Conservation (phyloP, 2,888 invertebrate species). For the Amiota communis region DNA sequence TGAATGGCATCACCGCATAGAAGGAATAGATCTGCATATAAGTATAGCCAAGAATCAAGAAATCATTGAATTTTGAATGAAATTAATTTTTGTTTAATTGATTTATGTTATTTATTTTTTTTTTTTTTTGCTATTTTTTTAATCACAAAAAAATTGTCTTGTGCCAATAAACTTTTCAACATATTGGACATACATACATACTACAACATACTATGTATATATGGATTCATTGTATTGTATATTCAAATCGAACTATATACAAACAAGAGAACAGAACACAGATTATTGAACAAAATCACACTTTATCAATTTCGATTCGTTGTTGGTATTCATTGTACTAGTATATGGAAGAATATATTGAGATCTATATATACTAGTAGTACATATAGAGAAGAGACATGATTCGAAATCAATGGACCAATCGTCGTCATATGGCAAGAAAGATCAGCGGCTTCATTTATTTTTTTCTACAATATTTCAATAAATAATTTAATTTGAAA, state of each 20-base stretch:
- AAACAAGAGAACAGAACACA: background rate
- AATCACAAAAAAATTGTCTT: constrained; percentile 34
- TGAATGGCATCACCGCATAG: constrained; percentile 58
- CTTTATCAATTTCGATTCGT: constrained; percentile 57
- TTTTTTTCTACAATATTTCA: background rate
- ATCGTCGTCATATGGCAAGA: background rate
- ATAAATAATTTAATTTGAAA: constrained; percentile 35
- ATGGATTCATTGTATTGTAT: background rate
- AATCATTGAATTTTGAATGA: constrained; percentile 27
- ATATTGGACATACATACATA: background rate
- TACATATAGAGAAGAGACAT: constrained; percentile 2
- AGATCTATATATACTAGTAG: background rate
- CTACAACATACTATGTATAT: background rate
- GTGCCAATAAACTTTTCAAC: constrained; percentile 48
- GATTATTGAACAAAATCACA: constrained; percentile 48
- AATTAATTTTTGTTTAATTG: constrained; percentile 30
- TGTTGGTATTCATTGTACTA: constrained; percentile 43
- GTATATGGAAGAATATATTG: constrained; percentile 28
- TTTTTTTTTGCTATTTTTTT: constrained; percentile 31
- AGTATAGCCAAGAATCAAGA: constrained; percentile 29
- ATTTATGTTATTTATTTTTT: constrained; percentile 30
- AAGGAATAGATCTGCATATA: constrained; percentile 64
- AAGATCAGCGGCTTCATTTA: background rate
- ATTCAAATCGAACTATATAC: background rate
- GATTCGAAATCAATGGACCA: constrained; percentile 12